Conservation (phyloP, 2,797 vertebrate species). For the Geotrypetes seraphini region DNA sequence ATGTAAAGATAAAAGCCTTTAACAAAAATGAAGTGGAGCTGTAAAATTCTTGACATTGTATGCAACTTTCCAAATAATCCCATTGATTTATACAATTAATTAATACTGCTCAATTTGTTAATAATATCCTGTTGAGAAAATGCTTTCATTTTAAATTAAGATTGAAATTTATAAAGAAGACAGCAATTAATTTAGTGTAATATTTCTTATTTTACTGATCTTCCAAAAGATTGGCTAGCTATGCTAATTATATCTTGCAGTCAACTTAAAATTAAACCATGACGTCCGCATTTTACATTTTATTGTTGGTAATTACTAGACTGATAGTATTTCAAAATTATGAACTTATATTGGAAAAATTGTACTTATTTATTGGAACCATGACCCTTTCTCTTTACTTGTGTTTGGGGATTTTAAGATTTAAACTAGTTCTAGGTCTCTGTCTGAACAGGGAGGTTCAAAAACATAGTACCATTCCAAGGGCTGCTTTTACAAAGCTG, state of each 20-base stretch:
- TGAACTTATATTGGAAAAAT: too few species aligned
- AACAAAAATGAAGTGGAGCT: background rate
- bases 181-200: background rate
- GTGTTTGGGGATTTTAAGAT: too few species aligned
- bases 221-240: background rate
- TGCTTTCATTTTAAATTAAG: background rate
- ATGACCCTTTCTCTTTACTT: too few species aligned
- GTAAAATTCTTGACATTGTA: background rate
- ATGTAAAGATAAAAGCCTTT: background rate
- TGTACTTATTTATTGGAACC: too few species aligned
- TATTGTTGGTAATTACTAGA: conserved; percentile 5
- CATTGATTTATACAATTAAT: background rate
- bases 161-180: background rate
- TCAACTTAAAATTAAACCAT: background rate
- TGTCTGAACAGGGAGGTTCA: too few species aligned
- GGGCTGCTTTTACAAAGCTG: too few species aligned
- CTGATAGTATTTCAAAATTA: too few species aligned
- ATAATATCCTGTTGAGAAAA: background rate
- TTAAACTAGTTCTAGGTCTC: too few species aligned
- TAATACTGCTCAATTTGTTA: background rate
- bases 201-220: background rate
- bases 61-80: background rate
- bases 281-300: conserved; percentile 8
- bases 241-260: conserved; percentile 4
- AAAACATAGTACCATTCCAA: too few species aligned